Percentiles rank a stretch among this genome's conserved stretches.
Conservation (phyloP, 2,113 vertebrate species). For the Pitta sordida region DNA sequence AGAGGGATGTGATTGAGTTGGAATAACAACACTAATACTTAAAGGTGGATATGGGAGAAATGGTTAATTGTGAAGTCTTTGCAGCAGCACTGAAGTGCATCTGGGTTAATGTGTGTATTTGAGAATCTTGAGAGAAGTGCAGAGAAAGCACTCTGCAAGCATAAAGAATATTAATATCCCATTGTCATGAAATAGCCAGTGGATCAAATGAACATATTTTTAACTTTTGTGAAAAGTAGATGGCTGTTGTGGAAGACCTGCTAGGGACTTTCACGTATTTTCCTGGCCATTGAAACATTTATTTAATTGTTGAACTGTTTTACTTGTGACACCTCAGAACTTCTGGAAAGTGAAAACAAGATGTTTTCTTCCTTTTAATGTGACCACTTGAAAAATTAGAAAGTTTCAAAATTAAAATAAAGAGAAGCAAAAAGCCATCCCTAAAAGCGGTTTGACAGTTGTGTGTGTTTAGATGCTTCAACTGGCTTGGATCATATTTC, state of each 20-base stretch:
- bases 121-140: not conserved
- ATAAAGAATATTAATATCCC: not conserved
- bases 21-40: not conserved
- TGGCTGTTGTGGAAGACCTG: not conserved
- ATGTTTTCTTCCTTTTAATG: conserved; percentile 2
- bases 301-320: not conserved
- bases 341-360: conserved; percentile 20
- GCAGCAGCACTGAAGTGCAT: not conserved
- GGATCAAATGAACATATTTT: not conserved
- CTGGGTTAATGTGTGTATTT: not conserved
- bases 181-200: not conserved
- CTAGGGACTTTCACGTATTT: not conserved
- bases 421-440: not conserved
- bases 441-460: not conserved
- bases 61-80: not conserved
- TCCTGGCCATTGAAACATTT: not conserved
- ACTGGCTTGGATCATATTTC: not conserved
- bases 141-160: not conserved
- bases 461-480: not conserved
- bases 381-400: not conserved
- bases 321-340: not conserved
- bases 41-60: not conserved
- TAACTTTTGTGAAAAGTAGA: not conserved
- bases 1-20: not conserved
- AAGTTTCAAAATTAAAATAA: not conserved